phyloP scores from a whole-genome alignment of 2,888 invertebrate genomes.

The Folsomia candida region DNA sequence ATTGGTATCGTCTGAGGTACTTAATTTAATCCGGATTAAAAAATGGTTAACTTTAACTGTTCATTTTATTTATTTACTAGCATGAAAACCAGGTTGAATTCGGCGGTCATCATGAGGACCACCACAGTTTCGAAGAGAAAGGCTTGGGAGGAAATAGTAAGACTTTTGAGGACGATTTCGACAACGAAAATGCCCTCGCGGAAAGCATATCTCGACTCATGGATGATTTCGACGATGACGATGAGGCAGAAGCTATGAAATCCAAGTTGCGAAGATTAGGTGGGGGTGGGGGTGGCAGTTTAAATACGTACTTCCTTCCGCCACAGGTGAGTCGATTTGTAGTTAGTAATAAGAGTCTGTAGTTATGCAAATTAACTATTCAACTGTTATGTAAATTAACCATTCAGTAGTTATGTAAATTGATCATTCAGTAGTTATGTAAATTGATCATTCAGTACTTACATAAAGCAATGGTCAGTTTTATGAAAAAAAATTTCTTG shows the following conservation, averaged over 20 bases:
- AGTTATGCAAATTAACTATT: not conserved
- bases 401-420: too few species aligned
- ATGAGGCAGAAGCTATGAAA: slow-evolving; percentile 41
- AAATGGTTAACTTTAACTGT: too few species aligned
- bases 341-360: not conserved
- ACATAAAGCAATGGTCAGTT: too few species aligned
- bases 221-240: slow-evolving; percentile 52
- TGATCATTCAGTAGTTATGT: too few species aligned
- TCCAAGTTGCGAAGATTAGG: slow-evolving; percentile 42
- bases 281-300: slow-evolving; percentile 27
- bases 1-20: not conserved
- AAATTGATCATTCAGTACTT: too few species aligned
- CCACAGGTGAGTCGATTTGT: slow-evolving; percentile 43
- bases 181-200: slow-evolving; percentile 50
- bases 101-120: not conserved
- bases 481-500: too few species aligned
- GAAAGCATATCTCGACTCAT: slow-evolving; percentile 53
- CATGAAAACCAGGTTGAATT: too few species aligned
- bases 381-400: too few species aligned
- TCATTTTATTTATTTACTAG: too few species aligned
- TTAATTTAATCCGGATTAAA: too few species aligned
- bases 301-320: slow-evolving; percentile 47
- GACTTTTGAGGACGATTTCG: slow-evolving; percentile 40
- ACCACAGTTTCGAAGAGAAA: not conserved
- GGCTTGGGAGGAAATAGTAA: not conserved